Conservation (phyloP, 2,888 invertebrate genomes). For the Pandemis cinnamomeana region DNA sequence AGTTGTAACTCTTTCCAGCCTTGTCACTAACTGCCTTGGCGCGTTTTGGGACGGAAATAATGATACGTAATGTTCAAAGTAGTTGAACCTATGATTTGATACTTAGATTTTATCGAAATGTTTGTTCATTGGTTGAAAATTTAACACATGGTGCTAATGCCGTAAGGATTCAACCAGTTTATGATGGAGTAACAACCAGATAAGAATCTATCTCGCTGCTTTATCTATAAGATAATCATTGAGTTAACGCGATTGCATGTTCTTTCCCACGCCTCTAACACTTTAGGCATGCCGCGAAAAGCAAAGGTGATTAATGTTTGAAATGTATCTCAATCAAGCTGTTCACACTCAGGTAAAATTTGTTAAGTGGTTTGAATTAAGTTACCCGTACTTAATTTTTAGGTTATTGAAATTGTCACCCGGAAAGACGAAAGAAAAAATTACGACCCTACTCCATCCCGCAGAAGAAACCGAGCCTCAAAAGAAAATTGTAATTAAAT, state of each 20-base stretch:
- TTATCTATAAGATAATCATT: conserved; percentile 18
- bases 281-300: conserved; percentile 12
- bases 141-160: not conserved
- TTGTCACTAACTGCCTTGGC: too few species aligned
- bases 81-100: too few species aligned
- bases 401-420: too few species aligned
- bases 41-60: too few species aligned
- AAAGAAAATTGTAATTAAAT: not conserved
- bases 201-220: not conserved
- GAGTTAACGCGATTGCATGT: conserved; percentile 10
- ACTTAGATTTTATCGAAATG: not conserved
- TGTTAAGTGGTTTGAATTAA: not conserved
- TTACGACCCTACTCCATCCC: too few species aligned
- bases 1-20: too few species aligned
- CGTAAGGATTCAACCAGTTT: not conserved
- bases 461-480: too few species aligned
- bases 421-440: too few species aligned
- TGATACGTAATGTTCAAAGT: too few species aligned
- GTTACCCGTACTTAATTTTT: too few species aligned
- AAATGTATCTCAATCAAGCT: conserved; percentile 10
- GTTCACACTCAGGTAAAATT: not conserved
- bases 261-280: conserved; percentile 27
- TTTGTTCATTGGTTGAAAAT: not conserved
- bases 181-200: not conserved
- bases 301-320: conserved; percentile 1